These are phyloP conservation scores for Ectemnius cavifrons DNA, from an alignment of 2,888 invertebrate genomes.

Conservation along the genomic window DNA sequence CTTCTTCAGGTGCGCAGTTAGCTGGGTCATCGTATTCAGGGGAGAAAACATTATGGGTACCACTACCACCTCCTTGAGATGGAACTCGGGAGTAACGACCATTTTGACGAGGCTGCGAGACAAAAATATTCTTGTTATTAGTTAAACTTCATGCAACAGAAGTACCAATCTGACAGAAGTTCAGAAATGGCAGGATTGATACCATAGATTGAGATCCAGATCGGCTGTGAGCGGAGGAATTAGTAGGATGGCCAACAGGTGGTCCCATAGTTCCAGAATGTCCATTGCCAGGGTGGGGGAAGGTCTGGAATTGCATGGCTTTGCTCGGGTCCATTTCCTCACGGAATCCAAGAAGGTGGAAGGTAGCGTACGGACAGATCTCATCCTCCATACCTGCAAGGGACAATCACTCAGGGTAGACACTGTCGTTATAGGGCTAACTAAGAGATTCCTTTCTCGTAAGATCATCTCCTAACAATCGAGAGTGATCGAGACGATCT, in stretches of 20 bases:
- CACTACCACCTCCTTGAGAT: slow-evolving; percentile 88
- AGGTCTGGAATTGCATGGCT: slow-evolving; percentile 93
- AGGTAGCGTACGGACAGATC: slow-evolving; percentile 97
- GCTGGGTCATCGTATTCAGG: slow-evolving; percentile 97
- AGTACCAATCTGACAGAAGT: too few relatives aligned
- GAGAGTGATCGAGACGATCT: slow-evolving; percentile 15
- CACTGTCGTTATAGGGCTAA: slow-evolving; percentile 41
- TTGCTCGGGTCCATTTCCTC: slow-evolving; percentile 97
- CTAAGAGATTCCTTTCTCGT: slow-evolving; percentile 30
- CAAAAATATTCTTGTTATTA: not conserved
- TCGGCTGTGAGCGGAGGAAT: slow-evolving; percentile 89
- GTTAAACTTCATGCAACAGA: too few relatives aligned
- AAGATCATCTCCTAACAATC: slow-evolving; percentile 25
- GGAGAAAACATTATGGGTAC: slow-evolving; percentile 80
- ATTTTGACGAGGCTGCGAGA: slow-evolving; percentile 82
- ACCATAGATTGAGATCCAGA: slow-evolving; percentile 95
- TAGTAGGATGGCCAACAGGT: slow-evolving; percentile 86
- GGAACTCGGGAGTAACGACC: slow-evolving; percentile 87
- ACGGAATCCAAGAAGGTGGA: slow-evolving; percentile 96
- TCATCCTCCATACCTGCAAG: slow-evolving; percentile 94
- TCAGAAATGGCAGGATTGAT: slow-evolving; percentile 8
- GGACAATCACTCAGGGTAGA: slow-evolving; percentile 69
- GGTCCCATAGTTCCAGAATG: slow-evolving; percentile 90
- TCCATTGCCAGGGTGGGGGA: slow-evolving; percentile 87
- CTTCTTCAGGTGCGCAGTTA: slow-evolving; percentile 94